These are phyloP conservation scores for Cerceris rybyensis DNA, from an alignment of 2,888 invertebrate species.

Conservation along the genomic window DNA sequence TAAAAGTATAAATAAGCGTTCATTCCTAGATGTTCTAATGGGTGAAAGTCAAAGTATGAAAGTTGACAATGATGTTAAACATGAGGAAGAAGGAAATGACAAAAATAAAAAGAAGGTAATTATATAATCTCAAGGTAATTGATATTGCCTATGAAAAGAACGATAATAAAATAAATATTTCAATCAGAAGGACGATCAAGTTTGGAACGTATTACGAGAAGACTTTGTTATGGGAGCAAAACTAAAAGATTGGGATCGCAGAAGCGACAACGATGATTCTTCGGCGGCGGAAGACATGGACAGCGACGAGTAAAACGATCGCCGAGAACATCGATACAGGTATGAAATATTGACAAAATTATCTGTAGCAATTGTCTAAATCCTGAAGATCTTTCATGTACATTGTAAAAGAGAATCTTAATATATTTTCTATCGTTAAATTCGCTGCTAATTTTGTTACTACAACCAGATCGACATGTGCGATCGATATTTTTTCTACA, in stretches of 20 bases:
- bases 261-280: slow-evolving; percentile 82
- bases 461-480: neutral
- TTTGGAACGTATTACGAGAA: slow-evolving; percentile 86
- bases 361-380: slow-evolving; percentile 1
- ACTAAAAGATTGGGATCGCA: slow-evolving; percentile 96
- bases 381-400: no score
- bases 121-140: slow-evolving; percentile 43
- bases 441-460: neutral
- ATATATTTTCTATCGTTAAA: neutral
- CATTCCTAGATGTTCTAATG: slow-evolving; percentile 91
- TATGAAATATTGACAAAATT: slow-evolving; percentile 12
- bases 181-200: slow-evolving; percentile 47
- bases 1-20: slow-evolving; percentile 89
- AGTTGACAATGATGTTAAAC: slow-evolving; percentile 83
- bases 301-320: slow-evolving; percentile 63
- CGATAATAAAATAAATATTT: slow-evolving; percentile 3
- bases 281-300: slow-evolving; percentile 74
- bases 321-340: neutral
- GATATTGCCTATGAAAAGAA: neutral
- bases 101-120: slow-evolving; percentile 80
- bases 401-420: neutral
- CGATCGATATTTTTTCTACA: neutral
- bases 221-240: slow-evolving; percentile 95
- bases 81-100: slow-evolving; percentile 80
- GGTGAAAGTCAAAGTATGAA: slow-evolving; percentile 82